phyloP scores from a whole-genome alignment of 2,113 vertebrate genomes.

The Maccullochella peelii region DNA sequence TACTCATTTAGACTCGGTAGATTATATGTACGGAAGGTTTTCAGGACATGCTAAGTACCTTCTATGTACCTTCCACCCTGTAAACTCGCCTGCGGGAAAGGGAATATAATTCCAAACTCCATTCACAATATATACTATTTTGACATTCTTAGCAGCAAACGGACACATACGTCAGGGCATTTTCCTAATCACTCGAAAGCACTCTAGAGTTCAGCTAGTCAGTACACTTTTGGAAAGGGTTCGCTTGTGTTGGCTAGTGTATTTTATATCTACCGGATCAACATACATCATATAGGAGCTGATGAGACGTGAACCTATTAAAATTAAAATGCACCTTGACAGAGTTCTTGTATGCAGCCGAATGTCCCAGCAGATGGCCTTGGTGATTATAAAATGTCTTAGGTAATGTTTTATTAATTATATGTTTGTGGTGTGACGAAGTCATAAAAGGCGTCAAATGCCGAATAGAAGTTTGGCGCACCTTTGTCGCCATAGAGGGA shows the following conservation, averaged over 20 bases:
- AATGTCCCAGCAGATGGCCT: fast-evolving
- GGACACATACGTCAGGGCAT: fast-evolving
- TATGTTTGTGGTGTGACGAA: background rate
- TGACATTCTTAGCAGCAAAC: background rate
- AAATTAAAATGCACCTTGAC: background rate
- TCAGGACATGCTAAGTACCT: no score
- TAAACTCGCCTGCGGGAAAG: background rate
- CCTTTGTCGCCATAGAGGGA: background rate
- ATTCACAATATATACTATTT: background rate
- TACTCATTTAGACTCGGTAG: no score
- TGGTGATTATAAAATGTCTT: fast-evolving
- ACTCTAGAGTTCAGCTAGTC: background rate
- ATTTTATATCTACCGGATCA: background rate
- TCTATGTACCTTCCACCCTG: background rate
- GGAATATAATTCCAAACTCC: fast-evolving
- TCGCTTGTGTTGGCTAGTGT: background rate
- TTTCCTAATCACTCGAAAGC: fast-evolving
- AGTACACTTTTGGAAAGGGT: no score
- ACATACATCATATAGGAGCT: background rate
- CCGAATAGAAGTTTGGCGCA: background rate
- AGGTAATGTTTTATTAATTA: fast-evolving
- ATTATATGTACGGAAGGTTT: no score
- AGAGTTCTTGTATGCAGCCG: background rate
- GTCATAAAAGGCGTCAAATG: fast-evolving
- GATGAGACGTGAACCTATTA: background rate